Percentiles rank a stretch among this genome's conserved stretches.
These are phyloP conservation scores for Vanessa atalanta DNA, from an alignment of 1,140 invertebrate species.

Conservation along the genomic window DNA sequence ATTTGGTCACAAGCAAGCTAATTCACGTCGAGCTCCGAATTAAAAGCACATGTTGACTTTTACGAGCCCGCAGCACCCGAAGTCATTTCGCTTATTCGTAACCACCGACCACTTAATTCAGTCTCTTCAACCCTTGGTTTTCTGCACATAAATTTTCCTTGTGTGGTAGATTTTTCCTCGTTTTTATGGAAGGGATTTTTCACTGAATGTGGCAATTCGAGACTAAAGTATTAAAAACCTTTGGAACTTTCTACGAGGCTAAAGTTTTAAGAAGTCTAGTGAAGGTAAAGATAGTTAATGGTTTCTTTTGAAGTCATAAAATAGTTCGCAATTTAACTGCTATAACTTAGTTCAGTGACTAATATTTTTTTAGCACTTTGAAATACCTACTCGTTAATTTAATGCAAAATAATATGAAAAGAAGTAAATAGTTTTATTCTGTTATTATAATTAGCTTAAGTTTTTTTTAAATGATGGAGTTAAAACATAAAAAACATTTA, in stretches of 20 bases:
- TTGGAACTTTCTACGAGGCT: neutral
- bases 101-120: slow-evolving; percentile 26
- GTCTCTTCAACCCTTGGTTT: slow-evolving; percentile 19
- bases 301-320: neutral
- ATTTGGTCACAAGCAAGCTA: slow-evolving; percentile 1
- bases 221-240: neutral
- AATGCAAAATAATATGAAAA: too few relatives aligned
- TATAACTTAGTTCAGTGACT: too few relatives aligned
- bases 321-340: neutral
- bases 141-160: slow-evolving; percentile 8
- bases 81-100: slow-evolving; percentile 27
- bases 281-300: neutral
- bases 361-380: too few relatives aligned
- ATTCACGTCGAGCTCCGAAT: slow-evolving; percentile 24
- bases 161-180: too few relatives aligned
- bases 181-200: too few relatives aligned
- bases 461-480: too few relatives aligned
- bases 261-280: neutral
- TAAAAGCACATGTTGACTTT: slow-evolving; percentile 37
- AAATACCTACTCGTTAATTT: too few relatives aligned
- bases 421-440: too few relatives aligned
- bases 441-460: too few relatives aligned
- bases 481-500: too few relatives aligned
- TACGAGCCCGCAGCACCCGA: slow-evolving; percentile 21
- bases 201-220: neutral